Conservation (phyloP, 2,113 vertebrate species). For the Sardina pilchardus region DNA sequence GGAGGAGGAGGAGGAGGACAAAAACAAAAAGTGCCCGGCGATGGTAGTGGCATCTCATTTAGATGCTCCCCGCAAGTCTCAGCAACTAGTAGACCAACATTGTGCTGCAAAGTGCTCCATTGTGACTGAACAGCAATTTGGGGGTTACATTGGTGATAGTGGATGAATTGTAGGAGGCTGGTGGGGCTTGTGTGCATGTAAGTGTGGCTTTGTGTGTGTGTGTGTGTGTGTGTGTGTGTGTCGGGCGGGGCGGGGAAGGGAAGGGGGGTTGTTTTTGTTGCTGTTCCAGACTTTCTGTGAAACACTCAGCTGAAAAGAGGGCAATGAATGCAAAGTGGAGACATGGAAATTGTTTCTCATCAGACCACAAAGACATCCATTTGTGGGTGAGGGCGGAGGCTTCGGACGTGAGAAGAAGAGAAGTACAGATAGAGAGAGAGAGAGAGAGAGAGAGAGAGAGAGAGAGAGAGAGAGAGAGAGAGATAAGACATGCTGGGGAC, state of each 20-base stretch:
- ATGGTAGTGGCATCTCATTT: neutral
- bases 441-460: neutral
- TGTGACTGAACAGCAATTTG: conserved; percentile 30
- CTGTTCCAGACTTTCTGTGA: conserved; percentile 20
- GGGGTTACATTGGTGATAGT: conserved; percentile 1
- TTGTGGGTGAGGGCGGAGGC: neutral
- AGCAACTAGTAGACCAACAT: conserved; percentile 16
- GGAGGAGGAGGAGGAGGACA: too few relatives aligned
- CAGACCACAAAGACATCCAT: conserved; percentile 38
- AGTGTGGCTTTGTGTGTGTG: neutral
- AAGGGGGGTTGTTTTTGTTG: conserved; percentile 19
- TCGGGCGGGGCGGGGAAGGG: neutral
- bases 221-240: neutral
- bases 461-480: neutral
- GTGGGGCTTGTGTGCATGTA: neutral
- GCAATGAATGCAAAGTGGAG: conserved; percentile 46
- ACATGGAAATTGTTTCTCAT: conserved; percentile 39
- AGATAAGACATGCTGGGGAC: neutral
- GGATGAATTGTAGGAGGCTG: conserved; percentile 15
- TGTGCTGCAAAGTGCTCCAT: conserved; percentile 22
- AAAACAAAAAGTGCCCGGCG: neutral
- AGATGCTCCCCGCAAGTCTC: conserved; percentile 13
- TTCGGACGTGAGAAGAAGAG: neutral
- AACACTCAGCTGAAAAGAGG: neutral
- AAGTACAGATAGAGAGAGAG: neutral